Base-by-base conservation (phyloP, 2,888 invertebrate species). In the Agrotis ipsilon region DNA sequence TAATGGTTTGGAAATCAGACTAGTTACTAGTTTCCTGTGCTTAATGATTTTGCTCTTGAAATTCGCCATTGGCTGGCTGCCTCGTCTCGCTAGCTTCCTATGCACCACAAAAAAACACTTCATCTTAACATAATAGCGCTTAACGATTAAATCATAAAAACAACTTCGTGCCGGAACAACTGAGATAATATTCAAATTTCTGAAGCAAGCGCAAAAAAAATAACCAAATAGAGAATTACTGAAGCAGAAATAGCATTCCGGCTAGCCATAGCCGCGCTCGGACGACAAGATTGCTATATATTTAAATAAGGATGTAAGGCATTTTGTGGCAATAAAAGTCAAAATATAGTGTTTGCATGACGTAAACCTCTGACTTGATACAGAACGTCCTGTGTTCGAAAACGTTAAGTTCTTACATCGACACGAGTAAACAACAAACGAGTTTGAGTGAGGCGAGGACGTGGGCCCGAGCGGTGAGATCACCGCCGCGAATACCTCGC, bases 341-440 rank as follows among this genome's bases (percentile, higher is more conserved):
- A 81, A 75, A 78, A 79, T 86, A 81, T 80, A 82, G 80, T 63
- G 68, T 68, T 65, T 46, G 72, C 84, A 85, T 95, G 95, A 95
- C 94, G 95, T 94, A 93, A 94, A 87, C 83, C 86, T 68, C 88
- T 86, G 78, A 86, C 81, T 87, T 88, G 87, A 89, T 89, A 89
- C 88, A 88, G 88, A 88, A 86, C 93, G 92, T 92, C 92, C 93
- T 90, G 92, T 90, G 89, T 92, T 91, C 88, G 86, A 84, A 89
- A 91, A 91, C 91, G 91, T 92, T 92, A 92, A 92, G 93, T 92
- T 93, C 87, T 92, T 91, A 91, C 91, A 91, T 91, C 89, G 89
- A 83, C 87, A 82, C 92, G 91, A 94, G 94, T 95, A 94, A 95
- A 96, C 94, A 96, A 92, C 90, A 95, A 96, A 96, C 96, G 92